A percentile compares a stretch with the other conserved stretches of the same genome.
Conservation (phyloP, 2,797 vertebrate genomes). For the Aselliscus stoliczkanus region DNA sequence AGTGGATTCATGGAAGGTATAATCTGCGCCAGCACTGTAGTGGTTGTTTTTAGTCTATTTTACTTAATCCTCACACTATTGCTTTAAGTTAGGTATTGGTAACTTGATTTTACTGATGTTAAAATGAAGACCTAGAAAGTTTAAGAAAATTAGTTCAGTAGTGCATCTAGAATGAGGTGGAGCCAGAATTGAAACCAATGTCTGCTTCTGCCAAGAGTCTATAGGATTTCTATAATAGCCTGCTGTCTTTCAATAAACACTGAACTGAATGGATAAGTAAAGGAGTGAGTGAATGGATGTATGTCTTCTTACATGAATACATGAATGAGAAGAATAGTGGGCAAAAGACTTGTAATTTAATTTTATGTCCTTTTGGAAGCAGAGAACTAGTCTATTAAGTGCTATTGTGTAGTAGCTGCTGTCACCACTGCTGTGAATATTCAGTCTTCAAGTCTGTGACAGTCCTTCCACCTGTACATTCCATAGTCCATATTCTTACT, state of each 20-base stretch:
- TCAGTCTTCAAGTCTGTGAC: not conserved
- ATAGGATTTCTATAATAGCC: not conserved
- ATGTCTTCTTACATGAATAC: not conserved
- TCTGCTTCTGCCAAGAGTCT: not conserved
- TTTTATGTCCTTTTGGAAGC: not conserved
- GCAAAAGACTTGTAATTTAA: not conserved
- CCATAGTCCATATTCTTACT: not conserved
- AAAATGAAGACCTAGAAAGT: constrained; percentile 14
- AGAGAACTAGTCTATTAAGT: not conserved
- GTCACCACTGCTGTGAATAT: not conserved
- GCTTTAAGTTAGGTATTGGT: not conserved
- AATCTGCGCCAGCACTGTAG: not conserved
- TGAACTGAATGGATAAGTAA: not conserved
- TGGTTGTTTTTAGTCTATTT: not conserved
- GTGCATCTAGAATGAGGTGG: not conserved
- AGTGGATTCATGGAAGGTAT: not conserved
- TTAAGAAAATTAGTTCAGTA: not conserved
- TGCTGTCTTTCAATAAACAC: not conserved
- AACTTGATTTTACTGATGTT: not conserved
- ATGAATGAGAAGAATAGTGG: not conserved
- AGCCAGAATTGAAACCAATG: not conserved
- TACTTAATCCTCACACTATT: not conserved
- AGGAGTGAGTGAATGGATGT: not conserved
- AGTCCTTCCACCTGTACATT: not conserved
- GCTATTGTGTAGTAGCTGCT: not conserved